Base-by-base conservation (phyloP, 1,140 invertebrate species). In the Calliopsis andreniformis region DNA sequence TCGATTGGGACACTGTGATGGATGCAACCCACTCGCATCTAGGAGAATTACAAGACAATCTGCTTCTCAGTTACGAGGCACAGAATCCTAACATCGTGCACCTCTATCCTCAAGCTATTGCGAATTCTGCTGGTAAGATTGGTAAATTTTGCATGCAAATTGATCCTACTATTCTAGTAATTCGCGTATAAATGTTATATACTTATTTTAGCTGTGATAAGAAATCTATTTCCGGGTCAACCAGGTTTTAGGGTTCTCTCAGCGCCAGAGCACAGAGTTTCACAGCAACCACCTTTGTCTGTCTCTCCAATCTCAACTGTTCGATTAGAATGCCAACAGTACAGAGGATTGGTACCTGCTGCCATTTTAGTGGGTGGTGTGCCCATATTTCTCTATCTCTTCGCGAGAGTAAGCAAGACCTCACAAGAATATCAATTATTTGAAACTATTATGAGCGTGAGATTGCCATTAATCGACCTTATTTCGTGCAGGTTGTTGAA, bases 311-410 rank as follows among this genome's bases (percentile, higher is more conserved):
- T 92, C 55, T 42, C 87, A 20, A 89, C 84, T 45, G 76, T 68
- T 77, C 91, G 90, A 30, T 84, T 88, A 64, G 91, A 90, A 43
- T 89, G 87, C 43, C 92, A 92, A 77, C 90, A 91, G 51, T 93
- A 93, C 84, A 89, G 91, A 10, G 93, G 93, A 23, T 80, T 94
- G 2, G 87, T 93, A 71, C 92, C 93, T 8, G 93, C 94, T 3
- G 90, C 93, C 0, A 92, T 91, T 76, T 87, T 93, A 66, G 89
- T 95, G 20, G 94, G 94, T 2, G 95, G 95, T 3, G 91, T 93
- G 25, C 92, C 93, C 4, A 87, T 94, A 43, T 93, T 95, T 83
- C 89, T 95, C 0, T 95, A 94, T 64, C 87, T 95, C 2, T 94
- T 94, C 79, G 94, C 94, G 0, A 92, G 94, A 87, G 94, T 94